Conservation (phyloP, 2,888 invertebrate genomes). For the Cephus sareptanus region DNA sequence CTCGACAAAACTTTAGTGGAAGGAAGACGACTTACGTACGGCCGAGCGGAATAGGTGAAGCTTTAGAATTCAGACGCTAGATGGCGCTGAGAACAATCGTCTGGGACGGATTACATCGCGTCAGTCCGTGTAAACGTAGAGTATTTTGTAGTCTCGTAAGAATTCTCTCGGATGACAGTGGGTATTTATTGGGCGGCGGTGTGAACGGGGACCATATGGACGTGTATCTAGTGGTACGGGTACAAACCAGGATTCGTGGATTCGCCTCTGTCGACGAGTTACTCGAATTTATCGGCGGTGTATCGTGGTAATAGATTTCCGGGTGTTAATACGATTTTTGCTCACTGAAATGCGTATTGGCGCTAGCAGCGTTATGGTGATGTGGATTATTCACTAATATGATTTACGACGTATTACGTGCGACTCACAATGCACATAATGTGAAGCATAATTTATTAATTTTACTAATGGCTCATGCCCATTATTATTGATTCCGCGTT, state of each 20-base stretch:
- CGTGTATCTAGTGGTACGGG: background rate
- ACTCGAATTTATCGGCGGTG: background rate
- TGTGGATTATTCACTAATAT: slow-evolving; percentile 67
- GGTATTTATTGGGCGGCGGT: background rate
- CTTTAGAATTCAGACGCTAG: background rate
- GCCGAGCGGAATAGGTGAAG: background rate
- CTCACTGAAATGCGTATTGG: slow-evolving; percentile 48
- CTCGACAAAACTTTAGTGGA: background rate
- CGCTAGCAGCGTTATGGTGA: slow-evolving; percentile 59
- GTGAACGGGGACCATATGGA: background rate
- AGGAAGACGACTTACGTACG: background rate
- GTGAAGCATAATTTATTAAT: slow-evolving; percentile 66
- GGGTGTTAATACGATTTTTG: slow-evolving; percentile 47
- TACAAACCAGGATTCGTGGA: background rate
- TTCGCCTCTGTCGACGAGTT: background rate
- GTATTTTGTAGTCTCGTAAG: background rate
- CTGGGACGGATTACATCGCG: background rate
- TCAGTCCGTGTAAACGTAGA: background rate
- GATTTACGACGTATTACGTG: slow-evolving; percentile 64
- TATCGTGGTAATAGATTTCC: background rate
- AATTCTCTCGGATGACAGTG: background rate
- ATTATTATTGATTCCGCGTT: slow-evolving; percentile 65
- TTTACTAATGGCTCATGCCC: slow-evolving; percentile 67
- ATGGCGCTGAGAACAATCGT: background rate
- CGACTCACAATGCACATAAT: slow-evolving; percentile 66